phyloP scores from a whole-genome alignment of 2,888 invertebrate genomes.

The Pasiphila rectangulata region DNA sequence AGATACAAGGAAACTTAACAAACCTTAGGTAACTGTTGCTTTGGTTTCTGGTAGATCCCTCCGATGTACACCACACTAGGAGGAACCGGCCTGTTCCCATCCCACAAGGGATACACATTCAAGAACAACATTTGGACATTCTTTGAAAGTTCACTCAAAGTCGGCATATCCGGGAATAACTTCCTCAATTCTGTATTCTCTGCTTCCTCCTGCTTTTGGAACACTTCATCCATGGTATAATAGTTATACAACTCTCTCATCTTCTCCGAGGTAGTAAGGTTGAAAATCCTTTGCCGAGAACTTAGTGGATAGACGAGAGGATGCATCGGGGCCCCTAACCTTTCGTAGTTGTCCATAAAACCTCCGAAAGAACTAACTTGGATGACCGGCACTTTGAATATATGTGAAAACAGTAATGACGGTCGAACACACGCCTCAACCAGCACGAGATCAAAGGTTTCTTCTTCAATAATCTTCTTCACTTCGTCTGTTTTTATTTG shows the following conservation, averaged over 20 bases:
- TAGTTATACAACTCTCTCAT: constrained; percentile 34
- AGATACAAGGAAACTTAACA: not conserved
- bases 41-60: constrained; percentile 53
- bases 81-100: constrained; percentile 52
- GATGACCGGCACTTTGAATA: constrained; percentile 47
- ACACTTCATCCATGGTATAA: constrained; percentile 16
- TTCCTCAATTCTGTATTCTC: constrained; percentile 21
- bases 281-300: constrained; percentile 34
- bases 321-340: constrained; percentile 43
- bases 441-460: constrained; percentile 44
- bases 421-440: constrained; percentile 37
- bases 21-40: constrained; percentile 52
- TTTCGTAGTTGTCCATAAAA: constrained; percentile 26
- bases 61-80: constrained; percentile 59
- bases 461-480: constrained; percentile 34
- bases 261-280: constrained; percentile 44
- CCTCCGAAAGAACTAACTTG: constrained; percentile 41
- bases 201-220: not conserved
- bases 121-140: constrained; percentile 51
- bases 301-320: constrained; percentile 43
- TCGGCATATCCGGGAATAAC: constrained; percentile 29
- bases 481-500: constrained; percentile 28
- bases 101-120: constrained; percentile 56
- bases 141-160: constrained; percentile 31
- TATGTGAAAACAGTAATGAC: constrained; percentile 32